Evolutionary conservation across 2,888 invertebrate genomes (phyloP), one percentile per base, ranked within the genome.

Genomic region (Sarcophaga rosellei): DNA sequence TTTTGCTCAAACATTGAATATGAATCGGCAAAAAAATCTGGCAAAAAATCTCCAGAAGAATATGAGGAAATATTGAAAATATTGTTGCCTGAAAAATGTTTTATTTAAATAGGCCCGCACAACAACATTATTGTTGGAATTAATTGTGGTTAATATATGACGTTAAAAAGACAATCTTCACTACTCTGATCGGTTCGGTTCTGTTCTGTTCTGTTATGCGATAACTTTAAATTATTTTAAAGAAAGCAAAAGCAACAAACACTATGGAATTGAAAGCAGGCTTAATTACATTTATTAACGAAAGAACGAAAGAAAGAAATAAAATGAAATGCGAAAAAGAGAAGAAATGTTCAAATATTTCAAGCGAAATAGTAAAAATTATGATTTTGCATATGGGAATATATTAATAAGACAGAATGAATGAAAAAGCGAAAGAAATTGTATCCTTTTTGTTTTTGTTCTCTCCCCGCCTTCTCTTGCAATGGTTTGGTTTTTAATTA

Each of bases 111-210:
- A 25, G 68, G 68, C 61, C 57, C 25, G 35, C 23, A 25, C 35
- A 35, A 25, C 35, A 35, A 17, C 53, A 53, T 66, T 17, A 61
- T 59, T 69, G 61, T 68, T 53, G 35, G 47, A 12, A 53, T 81
- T 81, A 74, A 81, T 62, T 74, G 74, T 69, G 69, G 69, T 74
- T 61, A 44, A 57, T 23, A 61, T 61, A 61, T 20, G 21, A 61
- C 53, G 4, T 53, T 53, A 15, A 53, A 15, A 53, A 53, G 15
- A 53, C 53, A 53, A 12, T 15, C 53, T 53, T 53, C 17, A 15
- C 1, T 53, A 0, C 12, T 17, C 12, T 4, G 53, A 3, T 17
- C 12, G 53, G 10, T 35, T 35, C 15, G 4, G 47, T 47, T 35
- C 4, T 47, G 11, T 15, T 47, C 4, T 15, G 47, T 47, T 11